Evolutionary conservation across 35 echinoderm and acorn worm genomes (phyloP), one percentile per base, ranked within the genome.

Genomic region (Apostichopus parvimensis): DNA sequence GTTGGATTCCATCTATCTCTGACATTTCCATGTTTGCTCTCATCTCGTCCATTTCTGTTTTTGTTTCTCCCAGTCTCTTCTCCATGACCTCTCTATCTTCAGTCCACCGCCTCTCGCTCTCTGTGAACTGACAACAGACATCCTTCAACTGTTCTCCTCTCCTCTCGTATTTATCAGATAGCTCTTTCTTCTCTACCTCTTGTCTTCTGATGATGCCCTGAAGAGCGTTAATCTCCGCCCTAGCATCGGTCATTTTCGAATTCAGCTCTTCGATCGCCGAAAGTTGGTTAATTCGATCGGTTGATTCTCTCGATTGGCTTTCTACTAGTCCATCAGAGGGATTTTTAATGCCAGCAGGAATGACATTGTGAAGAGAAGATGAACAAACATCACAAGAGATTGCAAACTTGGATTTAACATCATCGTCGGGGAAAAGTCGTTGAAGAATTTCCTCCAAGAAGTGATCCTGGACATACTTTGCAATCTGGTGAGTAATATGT

Each of bases 391-490:
- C 86, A 14, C 61, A 88, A 1, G 86, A 72, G n/a, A n/a, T n/a
- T n/a, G n/a, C n/a, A n/a, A n/a, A n/a, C n/a, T n/a, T n/a, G n/a
- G n/a, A n/a, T n/a, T n/a, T n/a, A n/a, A n/a, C n/a, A n/a, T 88
- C 62, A 18, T 72, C 23, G 52, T 17, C 45, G 12, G 86, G 86
- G 64, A 88, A 88, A 23, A 88, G 86, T 22, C 64, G 23, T 64
- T 66, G 6, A 20, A 88, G 62, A 15, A 88, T 88, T 6, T 64
- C 52, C 18, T 88, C 86, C 86, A 88, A 64, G 23, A 88, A 88
- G 72, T 88, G 86, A 66, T 88, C 86, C 61, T 88, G 57, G 18
- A 88, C 57, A 18, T 88, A 88, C 62, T 88, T 71, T 61, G 68
- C 86, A 2, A 88, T 54, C 57, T 60, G 20, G 14, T 53, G 21